Percentiles rank a stretch among this genome's conserved stretches.
phyloP scores from a whole-genome alignment of 2,888 invertebrate genomes.

The Druceiella hillmani region DNA sequence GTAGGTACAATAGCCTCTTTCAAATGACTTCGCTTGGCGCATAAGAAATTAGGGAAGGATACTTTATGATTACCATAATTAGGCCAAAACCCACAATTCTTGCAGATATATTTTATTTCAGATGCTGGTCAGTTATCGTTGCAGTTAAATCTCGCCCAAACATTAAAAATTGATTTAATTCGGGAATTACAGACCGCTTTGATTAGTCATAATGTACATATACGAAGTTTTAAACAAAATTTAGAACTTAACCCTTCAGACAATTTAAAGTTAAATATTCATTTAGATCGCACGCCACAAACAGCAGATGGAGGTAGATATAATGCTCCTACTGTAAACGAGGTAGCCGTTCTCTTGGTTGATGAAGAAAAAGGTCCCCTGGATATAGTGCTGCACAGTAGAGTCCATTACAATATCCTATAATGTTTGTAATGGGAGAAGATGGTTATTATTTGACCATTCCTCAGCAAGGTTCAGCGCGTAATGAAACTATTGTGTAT shows the following conservation, averaged over 20 bases:
- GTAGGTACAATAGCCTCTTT: constrained; percentile 20
- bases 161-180: constrained; percentile 13
- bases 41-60: constrained; percentile 22
- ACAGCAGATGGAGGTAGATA: constrained; percentile 5
- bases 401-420: constrained; percentile 23
- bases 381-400: constrained; percentile 6
- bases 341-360: constrained; percentile 7
- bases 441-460: no score
- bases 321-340: no score
- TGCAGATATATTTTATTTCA: constrained; percentile 29
- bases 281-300: constrained; percentile 18
- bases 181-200: constrained; percentile 11
- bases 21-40: constrained; percentile 27
- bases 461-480: constrained; percentile 13
- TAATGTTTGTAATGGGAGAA: constrained; percentile 19
- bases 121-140: constrained; percentile 23
- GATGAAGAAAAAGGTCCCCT: constrained; percentile 10
- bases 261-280: constrained; percentile 24
- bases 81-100: constrained; percentile 24
- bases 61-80: constrained; percentile 25
- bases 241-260: no score
- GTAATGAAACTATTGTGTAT: constrained; percentile 25
- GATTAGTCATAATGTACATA: constrained; percentile 14
- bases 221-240: no score
- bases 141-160: constrained; percentile 15